A percentile compares a stretch with the other conserved stretches of the same genome.
Conservation (phyloP, 2,888 invertebrate species). For the Cenopis cana region DNA sequence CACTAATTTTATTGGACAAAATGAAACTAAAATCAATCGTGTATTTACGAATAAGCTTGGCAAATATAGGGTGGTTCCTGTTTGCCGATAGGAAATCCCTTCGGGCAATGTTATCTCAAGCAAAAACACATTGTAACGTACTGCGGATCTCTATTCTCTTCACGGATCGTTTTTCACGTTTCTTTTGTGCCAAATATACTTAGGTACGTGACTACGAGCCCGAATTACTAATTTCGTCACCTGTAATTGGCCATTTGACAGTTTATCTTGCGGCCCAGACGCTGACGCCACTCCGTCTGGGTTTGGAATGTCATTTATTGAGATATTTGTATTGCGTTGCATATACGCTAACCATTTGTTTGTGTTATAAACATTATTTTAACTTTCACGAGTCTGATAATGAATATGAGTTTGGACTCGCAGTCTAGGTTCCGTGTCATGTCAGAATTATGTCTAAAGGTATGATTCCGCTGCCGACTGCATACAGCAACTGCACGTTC, state of each 20-base stretch:
- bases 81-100: neutral
- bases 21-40: too few species aligned
- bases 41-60: too few species aligned
- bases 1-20: too few species aligned
- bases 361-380: constrained; percentile 12
- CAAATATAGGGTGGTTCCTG: too few species aligned
- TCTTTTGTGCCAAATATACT: constrained; percentile 22
- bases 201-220: neutral
- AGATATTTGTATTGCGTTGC: neutral
- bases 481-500: too few species aligned
- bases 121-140: neutral
- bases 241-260: constrained; percentile 33
- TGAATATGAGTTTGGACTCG: too few species aligned
- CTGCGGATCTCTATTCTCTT: neutral
- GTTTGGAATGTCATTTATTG: constrained; percentile 34
- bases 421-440: neutral
- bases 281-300: constrained; percentile 34
- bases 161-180: constrained; percentile 15
- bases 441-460: too few species aligned
- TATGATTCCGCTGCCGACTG: too few species aligned
- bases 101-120: neutral
- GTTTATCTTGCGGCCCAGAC: constrained; percentile 29
- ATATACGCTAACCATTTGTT: neutral
- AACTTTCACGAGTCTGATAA: constrained; percentile 1
- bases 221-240: constrained; percentile 32